Evolutionary conservation across 2,888 invertebrate genomes (phyloP).

Genomic region (Teleiodes luculella): DNA sequence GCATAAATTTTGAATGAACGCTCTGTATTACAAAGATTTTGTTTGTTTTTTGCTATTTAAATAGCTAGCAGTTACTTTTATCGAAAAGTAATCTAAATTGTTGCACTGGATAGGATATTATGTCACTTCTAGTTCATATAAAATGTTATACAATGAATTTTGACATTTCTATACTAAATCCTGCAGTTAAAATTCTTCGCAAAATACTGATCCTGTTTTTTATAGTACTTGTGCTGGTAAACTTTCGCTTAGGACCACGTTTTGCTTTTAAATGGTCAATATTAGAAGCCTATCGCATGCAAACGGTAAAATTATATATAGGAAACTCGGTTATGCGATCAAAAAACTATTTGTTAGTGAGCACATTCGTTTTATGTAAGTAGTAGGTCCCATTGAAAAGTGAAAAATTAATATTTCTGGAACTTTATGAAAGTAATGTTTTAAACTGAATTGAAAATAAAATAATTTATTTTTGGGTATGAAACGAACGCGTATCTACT

Average conservation of each 20-base stretch:
- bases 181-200: neutral
- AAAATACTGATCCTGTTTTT: neutral
- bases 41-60: too few relatives aligned
- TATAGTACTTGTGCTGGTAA: slow-evolving; percentile 2
- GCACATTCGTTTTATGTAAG: too few relatives aligned
- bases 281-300: slow-evolving; percentile 49
- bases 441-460: too few relatives aligned
- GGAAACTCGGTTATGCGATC: slow-evolving; percentile 13
- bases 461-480: too few relatives aligned
- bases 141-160: neutral
- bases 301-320: slow-evolving; percentile 35
- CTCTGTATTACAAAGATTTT: too few relatives aligned
- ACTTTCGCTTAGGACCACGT: slow-evolving; percentile 52
- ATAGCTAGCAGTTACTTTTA: too few relatives aligned
- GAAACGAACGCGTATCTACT: too few relatives aligned
- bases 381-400: too few relatives aligned
- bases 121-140: neutral
- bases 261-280: slow-evolving; percentile 49
- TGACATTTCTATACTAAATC: neutral
- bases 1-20: too few relatives aligned
- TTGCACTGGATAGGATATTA: too few relatives aligned
- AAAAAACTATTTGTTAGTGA: slow-evolving; percentile 23
- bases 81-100: too few relatives aligned
- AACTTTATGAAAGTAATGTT: too few relatives aligned
- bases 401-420: neutral